A percentile compares a stretch with the other conserved stretches of the same genome.
These are phyloP conservation scores for Monopterus albus DNA, from an alignment of 2,113 vertebrate genomes.

Conservation along the genomic window DNA sequence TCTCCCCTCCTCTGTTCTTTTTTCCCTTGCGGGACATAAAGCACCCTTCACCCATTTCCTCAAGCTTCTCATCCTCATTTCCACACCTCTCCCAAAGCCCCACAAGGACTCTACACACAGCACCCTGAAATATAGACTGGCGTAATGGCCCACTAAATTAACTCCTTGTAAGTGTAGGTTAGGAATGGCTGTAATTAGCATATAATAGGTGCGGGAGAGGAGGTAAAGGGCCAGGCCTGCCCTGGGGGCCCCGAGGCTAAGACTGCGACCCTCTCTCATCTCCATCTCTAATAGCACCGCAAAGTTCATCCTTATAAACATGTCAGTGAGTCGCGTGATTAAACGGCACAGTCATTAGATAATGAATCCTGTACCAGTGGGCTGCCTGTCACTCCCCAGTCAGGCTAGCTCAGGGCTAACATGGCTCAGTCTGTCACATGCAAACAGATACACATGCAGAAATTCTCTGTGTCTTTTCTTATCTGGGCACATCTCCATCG, in stretches of 20 bases:
- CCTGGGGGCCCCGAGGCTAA: slow-evolving; percentile 80
- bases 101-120: slow-evolving; percentile 59
- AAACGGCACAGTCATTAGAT: slow-evolving; percentile 92
- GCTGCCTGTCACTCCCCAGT: slow-evolving; percentile 84
- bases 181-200: slow-evolving; percentile 95
- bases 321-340: slow-evolving; percentile 93
- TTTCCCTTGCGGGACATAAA: slow-evolving; percentile 75
- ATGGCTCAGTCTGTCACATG: slow-evolving; percentile 26
- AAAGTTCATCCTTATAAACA: slow-evolving; percentile 99
- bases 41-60: slow-evolving; percentile 67
- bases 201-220: slow-evolving; percentile 91
- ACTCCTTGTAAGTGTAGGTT: slow-evolving; percentile 93
- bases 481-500: slow-evolving; percentile 1
- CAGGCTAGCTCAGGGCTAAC: slow-evolving; percentile 46
- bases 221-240: slow-evolving; percentile 88
- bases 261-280: slow-evolving; percentile 86
- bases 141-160: slow-evolving; percentile 94
- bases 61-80: slow-evolving; percentile 70
- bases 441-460: slow-evolving; percentile 18
- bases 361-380: slow-evolving; percentile 88
- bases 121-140: slow-evolving; percentile 89
- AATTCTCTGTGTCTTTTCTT: slow-evolving; percentile 30
- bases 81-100: slow-evolving; percentile 67
- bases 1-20: slow-evolving; percentile 32
- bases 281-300: slow-evolving; percentile 89